phyloP scores from a whole-genome alignment of 2,113 vertebrate genomes.

The Dipodomys merriami region DNA sequence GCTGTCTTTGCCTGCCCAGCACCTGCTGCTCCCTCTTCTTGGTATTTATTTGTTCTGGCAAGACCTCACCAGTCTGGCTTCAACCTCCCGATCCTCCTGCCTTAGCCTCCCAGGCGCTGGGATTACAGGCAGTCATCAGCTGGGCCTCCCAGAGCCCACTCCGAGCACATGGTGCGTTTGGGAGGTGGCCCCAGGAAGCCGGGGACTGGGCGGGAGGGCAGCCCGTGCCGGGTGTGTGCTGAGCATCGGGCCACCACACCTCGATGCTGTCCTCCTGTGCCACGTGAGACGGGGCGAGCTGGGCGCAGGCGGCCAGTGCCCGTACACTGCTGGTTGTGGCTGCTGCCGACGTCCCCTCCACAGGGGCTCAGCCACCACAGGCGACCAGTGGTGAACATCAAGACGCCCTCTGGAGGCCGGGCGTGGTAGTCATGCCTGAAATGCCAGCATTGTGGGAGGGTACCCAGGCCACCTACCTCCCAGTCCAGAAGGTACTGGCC shows the following conservation, averaged over 20 bases:
- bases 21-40: background rate
- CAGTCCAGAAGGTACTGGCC: too few species aligned
- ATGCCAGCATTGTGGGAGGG: background rate
- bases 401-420: too few species aligned
- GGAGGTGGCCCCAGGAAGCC: background rate
- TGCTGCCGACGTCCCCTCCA: background rate
- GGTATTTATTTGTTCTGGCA: too few species aligned
- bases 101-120: background rate
- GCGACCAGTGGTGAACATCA: background rate
- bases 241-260: background rate
- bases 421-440: too few species aligned
- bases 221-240: background rate
- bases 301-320: background rate
- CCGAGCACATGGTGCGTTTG: background rate
- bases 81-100: background rate
- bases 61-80: background rate
- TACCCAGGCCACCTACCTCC: background rate
- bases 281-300: background rate
- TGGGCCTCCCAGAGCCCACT: background rate
- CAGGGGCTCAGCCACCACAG: background rate
- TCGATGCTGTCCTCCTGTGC: too few species aligned
- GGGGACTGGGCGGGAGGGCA: background rate
- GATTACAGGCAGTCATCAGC: too few species aligned
- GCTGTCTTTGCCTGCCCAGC: background rate
- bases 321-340: too few species aligned